These are phyloP conservation scores for Cataglyphis albicans DNA, from an alignment of 2,888 invertebrate species.

Conservation along the genomic window DNA sequence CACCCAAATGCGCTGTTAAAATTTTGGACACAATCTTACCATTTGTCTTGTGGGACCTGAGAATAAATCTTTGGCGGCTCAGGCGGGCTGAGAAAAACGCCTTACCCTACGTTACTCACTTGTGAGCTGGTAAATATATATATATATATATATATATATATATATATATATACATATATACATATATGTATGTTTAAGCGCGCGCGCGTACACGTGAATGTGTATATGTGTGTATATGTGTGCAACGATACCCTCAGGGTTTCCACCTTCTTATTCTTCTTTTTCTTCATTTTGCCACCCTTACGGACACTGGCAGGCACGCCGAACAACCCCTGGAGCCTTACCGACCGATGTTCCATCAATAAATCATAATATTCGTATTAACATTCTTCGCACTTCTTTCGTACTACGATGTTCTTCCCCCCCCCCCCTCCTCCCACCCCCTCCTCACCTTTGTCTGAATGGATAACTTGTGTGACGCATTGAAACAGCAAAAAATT, in stretches of 20 bases:
- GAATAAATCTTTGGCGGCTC: slow-evolving; percentile 89
- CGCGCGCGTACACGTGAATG: slow-evolving; percentile 20
- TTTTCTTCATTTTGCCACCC: slow-evolving; percentile 79
- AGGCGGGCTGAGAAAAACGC: slow-evolving; percentile 88
- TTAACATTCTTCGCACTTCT: slow-evolving; percentile 85
- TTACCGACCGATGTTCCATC: slow-evolving; percentile 79
- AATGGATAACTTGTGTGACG: slow-evolving; percentile 77
- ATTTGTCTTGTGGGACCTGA: slow-evolving; percentile 92
- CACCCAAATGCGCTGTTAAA: slow-evolving; percentile 91
- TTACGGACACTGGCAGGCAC: slow-evolving; percentile 57
- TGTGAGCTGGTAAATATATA: slow-evolving; percentile 67
- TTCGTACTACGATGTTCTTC: slow-evolving; percentile 70
- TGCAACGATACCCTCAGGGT: slow-evolving; percentile 66
- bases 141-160: no score
- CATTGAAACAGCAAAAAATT: slow-evolving; percentile 67
- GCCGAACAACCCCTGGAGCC: slow-evolving; percentile 56
- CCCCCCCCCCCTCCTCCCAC: slow-evolving; percentile 11
- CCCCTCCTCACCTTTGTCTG: slow-evolving; percentile 57
- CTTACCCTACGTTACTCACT: slow-evolving; percentile 84
- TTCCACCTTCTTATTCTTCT: slow-evolving; percentile 72
- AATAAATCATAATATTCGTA: slow-evolving; percentile 85
- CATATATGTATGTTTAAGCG: slow-evolving; percentile 20
- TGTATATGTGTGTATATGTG: slow-evolving; percentile 31
- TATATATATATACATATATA: not conserved
- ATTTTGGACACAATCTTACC: slow-evolving; percentile 93